Base-by-base conservation (phyloP, 2,113 vertebrate species). In the Cephalopterus ornatus region DNA sequence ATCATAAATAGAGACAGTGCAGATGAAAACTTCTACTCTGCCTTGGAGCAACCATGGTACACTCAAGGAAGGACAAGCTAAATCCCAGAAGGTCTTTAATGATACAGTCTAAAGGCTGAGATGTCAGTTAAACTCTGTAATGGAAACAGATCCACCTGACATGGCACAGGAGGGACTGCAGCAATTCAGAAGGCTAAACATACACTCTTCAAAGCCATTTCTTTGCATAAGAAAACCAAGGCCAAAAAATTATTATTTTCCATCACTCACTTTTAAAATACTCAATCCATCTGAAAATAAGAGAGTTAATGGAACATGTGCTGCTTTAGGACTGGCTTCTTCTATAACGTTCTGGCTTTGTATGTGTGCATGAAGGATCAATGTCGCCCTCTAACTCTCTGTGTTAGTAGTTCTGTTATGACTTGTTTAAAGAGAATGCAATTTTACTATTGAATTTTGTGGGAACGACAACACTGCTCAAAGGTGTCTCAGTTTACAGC, bases 1-100 rank as follows among this genome's bases (percentile, higher is more conserved):
- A 88, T 97, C 93, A 96, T 92, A 93, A 96, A 96, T 62, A 94
- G 94, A 93, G 93, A 94, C 93, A 95, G 42, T 24, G 33, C 63
- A 94, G 89, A 93, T 88, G 88, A 92, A 97, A 96, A 82, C 81
- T 33, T 70, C 71, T 53, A 9, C 30, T 92, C 37, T 92, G 78
- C 88, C 96, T 96, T 35, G 21, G 4, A 93, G 95, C 87, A 88
- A 50, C 67, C 85, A 46, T 24, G 75, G 70, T 73, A 46, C 67
- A 67, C 41, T 91, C 81, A 33, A 88, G 44, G 92, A 85, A 72
- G 81, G 93, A 95, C 85, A 92, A 83, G 74, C 28, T 95, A 92
- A 93, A 96, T 90, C 88, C 79, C 63, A 62, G 80, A 50, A 90
- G 75, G 37, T 92, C 63, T 82, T 88, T 88, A 90, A 59, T 71